A percentile compares a stretch with the other conserved stretches of the same genome.
phyloP scores from a whole-genome alignment of 2,113 vertebrate species.

The Cynoglossus semilaevis region DNA sequence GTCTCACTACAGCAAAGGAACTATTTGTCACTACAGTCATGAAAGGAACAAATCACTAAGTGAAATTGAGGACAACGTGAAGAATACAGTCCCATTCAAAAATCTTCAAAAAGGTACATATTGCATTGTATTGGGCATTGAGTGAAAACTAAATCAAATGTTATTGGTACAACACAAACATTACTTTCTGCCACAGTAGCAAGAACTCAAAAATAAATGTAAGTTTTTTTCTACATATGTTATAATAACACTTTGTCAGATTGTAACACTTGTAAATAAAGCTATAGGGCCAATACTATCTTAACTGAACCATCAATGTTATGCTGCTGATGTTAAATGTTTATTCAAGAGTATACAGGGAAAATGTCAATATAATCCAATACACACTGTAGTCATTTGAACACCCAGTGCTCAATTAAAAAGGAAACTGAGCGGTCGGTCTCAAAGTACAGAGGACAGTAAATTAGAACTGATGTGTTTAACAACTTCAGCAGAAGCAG shows the following conservation, averaged over 20 bases:
- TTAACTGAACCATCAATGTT: no score
- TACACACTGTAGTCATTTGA: conserved; percentile 21
- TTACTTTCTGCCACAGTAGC: conserved; percentile 11
- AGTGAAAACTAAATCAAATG: conserved; percentile 7
- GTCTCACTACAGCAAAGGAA: conserved; percentile 75
- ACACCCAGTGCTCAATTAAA: conserved; percentile 18
- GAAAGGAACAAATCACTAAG: conserved; percentile 49
- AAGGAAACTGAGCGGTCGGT: conserved; percentile 45
- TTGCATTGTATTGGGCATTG: conserved; percentile 27
- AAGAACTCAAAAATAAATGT: background rate
- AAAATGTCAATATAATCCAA: conserved; percentile 31
- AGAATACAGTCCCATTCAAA: conserved; percentile 28
- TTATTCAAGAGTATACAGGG: background rate
- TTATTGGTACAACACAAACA: conserved; percentile 20
- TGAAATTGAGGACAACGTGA: conserved; percentile 60
- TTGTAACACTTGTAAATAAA: conserved; percentile 50
- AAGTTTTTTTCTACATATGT: conserved; percentile 16
- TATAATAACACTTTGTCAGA: conserved; percentile 40
- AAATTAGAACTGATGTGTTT: background rate
- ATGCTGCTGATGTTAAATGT: background rate
- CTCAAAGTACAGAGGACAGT: conserved; percentile 29
- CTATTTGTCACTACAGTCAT: conserved; percentile 55
- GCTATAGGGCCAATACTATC: background rate
- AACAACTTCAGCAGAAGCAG: background rate
- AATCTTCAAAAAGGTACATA: conserved; percentile 35